Evolutionary conservation across 2,113 vertebrate species (phyloP).

Genomic region (Upupa epops): DNA sequence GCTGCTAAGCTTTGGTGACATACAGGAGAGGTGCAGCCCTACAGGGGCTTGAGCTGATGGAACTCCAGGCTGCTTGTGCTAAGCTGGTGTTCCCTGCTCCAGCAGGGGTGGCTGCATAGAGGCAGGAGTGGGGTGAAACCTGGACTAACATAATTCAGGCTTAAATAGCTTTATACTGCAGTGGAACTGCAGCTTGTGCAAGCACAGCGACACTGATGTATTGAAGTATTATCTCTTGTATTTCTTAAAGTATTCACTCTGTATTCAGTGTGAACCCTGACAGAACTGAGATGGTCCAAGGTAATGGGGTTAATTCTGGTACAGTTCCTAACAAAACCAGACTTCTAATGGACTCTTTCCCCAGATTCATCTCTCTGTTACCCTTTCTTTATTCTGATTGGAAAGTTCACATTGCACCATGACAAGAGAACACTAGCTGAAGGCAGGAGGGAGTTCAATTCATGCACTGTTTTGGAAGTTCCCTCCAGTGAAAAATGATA

Average conservation of each 20-base stretch:
- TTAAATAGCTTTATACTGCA: too few relatives aligned
- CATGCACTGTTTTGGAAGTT: neutral
- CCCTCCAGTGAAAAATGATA: neutral
- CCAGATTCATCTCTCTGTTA: neutral
- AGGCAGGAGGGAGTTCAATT: neutral
- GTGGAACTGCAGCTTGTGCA: too few relatives aligned
- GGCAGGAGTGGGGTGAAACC: too few relatives aligned
- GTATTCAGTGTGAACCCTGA: neutral
- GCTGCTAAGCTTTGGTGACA: neutral
- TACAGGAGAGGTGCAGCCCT: neutral
- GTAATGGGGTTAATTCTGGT: neutral
- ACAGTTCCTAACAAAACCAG: neutral
- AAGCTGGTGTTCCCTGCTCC: too few relatives aligned
- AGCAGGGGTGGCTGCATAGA: too few relatives aligned
- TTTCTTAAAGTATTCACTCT: neutral
- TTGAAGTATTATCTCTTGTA: neutral
- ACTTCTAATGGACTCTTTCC: neutral
- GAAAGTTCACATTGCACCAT: neutral
- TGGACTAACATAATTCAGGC: too few relatives aligned
- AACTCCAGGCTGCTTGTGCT: too few relatives aligned
- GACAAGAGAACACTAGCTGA: neutral
- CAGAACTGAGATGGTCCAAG: neutral
- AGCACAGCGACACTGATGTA: neutral
- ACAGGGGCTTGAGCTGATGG: neutral
- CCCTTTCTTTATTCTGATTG: neutral